Percentiles rank a stretch among this genome's conserved stretches.
phyloP scores from a whole-genome alignment of 2,888 invertebrate species.

The Deroplatys truncata region DNA sequence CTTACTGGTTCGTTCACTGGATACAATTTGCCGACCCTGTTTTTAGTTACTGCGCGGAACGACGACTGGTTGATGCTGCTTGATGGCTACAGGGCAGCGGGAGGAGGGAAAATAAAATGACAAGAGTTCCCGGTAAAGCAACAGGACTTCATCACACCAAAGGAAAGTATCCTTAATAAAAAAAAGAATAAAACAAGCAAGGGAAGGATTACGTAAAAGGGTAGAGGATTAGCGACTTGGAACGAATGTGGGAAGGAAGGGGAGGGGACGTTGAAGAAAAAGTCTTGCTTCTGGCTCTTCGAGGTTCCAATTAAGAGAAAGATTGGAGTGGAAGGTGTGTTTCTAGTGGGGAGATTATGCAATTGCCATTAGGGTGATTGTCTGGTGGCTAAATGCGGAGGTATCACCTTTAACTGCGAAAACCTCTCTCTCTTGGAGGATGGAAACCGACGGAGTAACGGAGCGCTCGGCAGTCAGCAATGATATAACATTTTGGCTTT shows the following conservation, averaged over 20 bases:
- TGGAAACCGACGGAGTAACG: no score
- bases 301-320: neutral
- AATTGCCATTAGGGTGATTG: conserved; percentile 8
- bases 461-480: no score
- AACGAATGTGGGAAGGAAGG: neutral
- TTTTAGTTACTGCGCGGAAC: no score
- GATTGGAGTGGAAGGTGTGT: neutral
- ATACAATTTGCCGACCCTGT: neutral
- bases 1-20: neutral
- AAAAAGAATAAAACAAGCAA: neutral
- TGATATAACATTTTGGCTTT: no score
- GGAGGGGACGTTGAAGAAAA: neutral
- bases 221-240: neutral
- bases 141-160: neutral
- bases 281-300: neutral
- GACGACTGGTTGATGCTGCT: no score
- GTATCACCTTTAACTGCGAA: neutral
- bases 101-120: neutral
- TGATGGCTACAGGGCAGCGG: no score
- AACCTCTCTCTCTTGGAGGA: neutral
- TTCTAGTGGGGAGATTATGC: neutral
- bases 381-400: neutral
- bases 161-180: neutral
- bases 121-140: neutral
- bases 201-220: neutral